These are phyloP conservation scores for Bruchidius siliquastri DNA, from an alignment of 2,888 invertebrate species.

Conservation along the genomic window DNA sequence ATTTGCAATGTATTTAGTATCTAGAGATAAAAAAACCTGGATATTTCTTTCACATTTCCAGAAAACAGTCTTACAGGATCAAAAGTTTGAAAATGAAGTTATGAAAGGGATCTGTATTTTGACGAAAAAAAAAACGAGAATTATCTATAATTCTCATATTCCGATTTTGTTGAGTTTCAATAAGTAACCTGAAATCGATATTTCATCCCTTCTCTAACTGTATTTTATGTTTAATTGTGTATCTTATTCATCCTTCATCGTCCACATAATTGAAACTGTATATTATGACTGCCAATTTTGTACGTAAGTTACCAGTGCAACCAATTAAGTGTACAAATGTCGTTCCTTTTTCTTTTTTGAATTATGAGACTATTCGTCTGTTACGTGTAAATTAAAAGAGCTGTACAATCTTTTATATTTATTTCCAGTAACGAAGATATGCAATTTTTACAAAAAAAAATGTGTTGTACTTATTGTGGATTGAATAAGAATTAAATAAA, in stretches of 20 bases:
- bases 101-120: no score
- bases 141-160: no score
- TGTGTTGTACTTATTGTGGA: constrained; percentile 33
- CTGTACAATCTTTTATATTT: constrained; percentile 35
- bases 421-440: constrained; percentile 29
- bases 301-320: constrained; percentile 49
- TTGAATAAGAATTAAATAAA: constrained; percentile 4
- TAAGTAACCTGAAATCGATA: no score
- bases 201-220: no score
- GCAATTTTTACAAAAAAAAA: constrained; percentile 22
- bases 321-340: constrained; percentile 47
- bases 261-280: constrained; percentile 30
- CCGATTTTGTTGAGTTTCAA: no score
- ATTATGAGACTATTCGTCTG: constrained; percentile 31
- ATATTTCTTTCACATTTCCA: no score
- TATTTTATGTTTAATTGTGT: no score
- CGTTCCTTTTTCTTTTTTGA: constrained; percentile 40
- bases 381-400: constrained; percentile 30
- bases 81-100: no score
- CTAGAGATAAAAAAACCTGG: no score
- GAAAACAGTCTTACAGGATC: no score
- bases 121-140: no score
- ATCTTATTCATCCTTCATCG: constrained; percentile 6
- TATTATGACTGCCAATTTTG: constrained; percentile 42
- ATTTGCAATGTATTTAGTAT: no score